A percentile compares a stretch with the other conserved stretches of the same genome.
Evolutionary conservation across 2,113 vertebrate genomes (phyloP).

Genomic region (Oostethus manadensis): DNA sequence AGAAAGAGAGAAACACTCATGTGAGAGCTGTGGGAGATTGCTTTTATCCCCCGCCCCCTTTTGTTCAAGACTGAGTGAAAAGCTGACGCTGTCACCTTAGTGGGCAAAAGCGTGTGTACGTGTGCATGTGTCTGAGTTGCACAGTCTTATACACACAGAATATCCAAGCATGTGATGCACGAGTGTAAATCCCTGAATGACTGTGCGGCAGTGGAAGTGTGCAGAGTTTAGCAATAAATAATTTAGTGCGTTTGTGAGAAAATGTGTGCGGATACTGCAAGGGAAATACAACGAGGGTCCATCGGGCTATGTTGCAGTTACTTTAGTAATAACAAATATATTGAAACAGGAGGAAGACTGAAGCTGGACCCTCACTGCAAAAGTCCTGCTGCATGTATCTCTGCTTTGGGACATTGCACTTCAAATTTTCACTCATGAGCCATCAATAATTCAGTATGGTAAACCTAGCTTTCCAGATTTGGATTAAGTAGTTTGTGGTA

Average conservation of each 20-base stretch:
- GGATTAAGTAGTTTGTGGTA: background rate
- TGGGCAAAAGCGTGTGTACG: background rate
- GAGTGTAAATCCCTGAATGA: constrained; percentile 16
- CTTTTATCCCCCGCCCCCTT: constrained; percentile 3
- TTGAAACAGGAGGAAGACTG: constrained; percentile 4
- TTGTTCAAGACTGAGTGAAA: constrained; percentile 11
- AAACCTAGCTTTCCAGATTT: background rate
- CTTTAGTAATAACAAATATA: background rate
- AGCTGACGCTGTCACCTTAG: constrained; percentile 14
- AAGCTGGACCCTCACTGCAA: background rate
- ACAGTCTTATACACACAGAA: constrained; percentile 2
- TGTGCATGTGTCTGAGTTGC: constrained; percentile 6
- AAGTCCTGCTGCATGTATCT: background rate
- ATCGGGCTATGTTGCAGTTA: background rate
- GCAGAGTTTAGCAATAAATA: constrained; percentile 32
- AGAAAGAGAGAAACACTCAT: constrained; percentile 23
- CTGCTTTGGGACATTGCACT: background rate
- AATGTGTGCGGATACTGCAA: constrained; percentile 4
- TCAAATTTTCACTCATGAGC: background rate
- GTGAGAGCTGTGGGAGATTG: constrained; percentile 23
- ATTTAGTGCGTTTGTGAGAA: constrained; percentile 31
- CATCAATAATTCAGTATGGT: background rate
- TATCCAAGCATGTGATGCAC: constrained; percentile 3
- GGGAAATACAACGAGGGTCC: constrained; percentile 9
- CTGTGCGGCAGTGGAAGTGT: constrained; percentile 4